A percentile compares a stretch with the other conserved stretches of the same genome.
phyloP scores from a whole-genome alignment of 2,888 invertebrate species.

The Orchestes rusci region DNA sequence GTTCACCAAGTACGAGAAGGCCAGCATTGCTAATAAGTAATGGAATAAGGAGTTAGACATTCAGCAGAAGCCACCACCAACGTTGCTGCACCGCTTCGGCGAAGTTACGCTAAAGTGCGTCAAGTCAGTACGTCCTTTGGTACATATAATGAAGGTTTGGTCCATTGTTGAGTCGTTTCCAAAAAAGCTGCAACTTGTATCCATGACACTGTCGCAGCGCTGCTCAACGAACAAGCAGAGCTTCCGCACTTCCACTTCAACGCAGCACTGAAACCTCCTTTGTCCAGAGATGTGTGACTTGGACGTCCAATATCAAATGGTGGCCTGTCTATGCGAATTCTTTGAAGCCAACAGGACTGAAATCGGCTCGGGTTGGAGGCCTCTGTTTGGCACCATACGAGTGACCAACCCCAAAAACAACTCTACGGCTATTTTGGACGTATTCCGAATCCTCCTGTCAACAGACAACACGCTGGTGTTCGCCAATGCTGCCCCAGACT shows the following conservation, averaged over 20 bases:
- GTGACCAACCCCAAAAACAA: conserved; percentile 69
- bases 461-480: conserved; percentile 91
- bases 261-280: conserved; percentile 86
- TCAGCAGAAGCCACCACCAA: conserved; percentile 46
- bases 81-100: conserved; percentile 75
- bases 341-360: conserved; percentile 91
- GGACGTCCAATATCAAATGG: conserved; percentile 82
- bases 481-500: conserved; percentile 90
- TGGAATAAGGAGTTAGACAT: conserved; percentile 41
- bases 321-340: conserved; percentile 91
- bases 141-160: conserved; percentile 91
- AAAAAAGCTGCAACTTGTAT: conserved; percentile 88
- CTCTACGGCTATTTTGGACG: conserved; percentile 72
- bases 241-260: conserved; percentile 92
- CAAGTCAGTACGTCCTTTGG: conserved; percentile 75
- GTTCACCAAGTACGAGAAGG: conserved; percentile 43
- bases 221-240: conserved; percentile 81
- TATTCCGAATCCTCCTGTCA: conserved; percentile 87
- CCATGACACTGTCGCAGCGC: conserved; percentile 83
- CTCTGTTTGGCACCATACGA: conserved; percentile 86
- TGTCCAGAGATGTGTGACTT: conserved; percentile 89
- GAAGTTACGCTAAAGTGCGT: conserved; percentile 84
- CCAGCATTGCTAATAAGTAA: conserved; percentile 45
- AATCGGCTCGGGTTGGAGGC: conserved; percentile 93
- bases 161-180: conserved; percentile 68